These are phyloP conservation scores for Drosophila tsacasi DNA, from an alignment of 1,140 invertebrate genomes.

Conservation along the genomic window DNA sequence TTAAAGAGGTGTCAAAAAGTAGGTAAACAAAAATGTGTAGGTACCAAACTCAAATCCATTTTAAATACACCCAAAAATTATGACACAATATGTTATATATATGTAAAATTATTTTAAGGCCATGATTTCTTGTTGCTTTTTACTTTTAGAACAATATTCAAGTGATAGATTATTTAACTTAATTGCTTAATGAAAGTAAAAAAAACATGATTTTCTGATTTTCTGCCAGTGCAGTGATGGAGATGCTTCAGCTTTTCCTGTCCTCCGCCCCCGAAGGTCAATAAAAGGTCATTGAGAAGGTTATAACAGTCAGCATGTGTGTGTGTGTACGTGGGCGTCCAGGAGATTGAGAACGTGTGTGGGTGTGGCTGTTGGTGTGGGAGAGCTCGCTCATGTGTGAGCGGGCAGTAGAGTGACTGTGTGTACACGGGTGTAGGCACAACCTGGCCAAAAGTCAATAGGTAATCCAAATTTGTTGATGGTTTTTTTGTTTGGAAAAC, in stretches of 20 bases:
- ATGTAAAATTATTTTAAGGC: background rate
- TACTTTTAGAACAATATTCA: background rate
- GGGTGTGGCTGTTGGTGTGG: constrained; percentile 15
- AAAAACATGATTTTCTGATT: no score
- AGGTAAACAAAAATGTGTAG: no score
- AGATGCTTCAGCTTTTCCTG: constrained; percentile 21
- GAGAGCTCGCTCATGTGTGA: constrained; percentile 41
- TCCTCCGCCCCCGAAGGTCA: constrained; percentile 62
- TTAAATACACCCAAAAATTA: no score
- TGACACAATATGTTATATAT: no score
- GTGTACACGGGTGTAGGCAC: constrained; percentile 15
- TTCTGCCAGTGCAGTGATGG: constrained; percentile 14
- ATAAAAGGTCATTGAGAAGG: constrained; percentile 76
- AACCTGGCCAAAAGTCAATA: constrained; percentile 65
- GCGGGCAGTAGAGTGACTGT: constrained; percentile 24
- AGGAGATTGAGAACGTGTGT: constrained; percentile 10
- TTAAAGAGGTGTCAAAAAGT: no score
- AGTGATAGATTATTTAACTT: background rate
- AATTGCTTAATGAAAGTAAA: background rate
- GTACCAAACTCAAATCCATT: no score
- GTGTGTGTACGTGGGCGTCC: constrained; percentile 17
- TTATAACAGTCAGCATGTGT: constrained; percentile 52
- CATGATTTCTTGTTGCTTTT: background rate
- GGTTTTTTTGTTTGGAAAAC: constrained; percentile 49
- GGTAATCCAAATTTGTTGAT: constrained; percentile 69